Evolutionary conservation across 2,888 invertebrate genomes (phyloP).

Genomic region (Calephelis perditalis): DNA sequence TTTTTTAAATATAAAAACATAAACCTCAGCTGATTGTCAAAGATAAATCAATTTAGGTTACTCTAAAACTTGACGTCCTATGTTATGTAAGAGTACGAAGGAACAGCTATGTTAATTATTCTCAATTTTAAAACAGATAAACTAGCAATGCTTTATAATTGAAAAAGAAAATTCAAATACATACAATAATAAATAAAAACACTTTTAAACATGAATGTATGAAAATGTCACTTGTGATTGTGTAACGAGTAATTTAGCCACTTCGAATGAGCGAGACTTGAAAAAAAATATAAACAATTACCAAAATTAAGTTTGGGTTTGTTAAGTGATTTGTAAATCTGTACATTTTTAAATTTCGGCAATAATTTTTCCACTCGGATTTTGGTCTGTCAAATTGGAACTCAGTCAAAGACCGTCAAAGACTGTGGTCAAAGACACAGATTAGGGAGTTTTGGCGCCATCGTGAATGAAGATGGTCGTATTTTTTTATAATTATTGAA

Average conservation of each 20-base stretch:
- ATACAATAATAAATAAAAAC: not conserved
- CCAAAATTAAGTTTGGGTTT: slow-evolving; percentile 63
- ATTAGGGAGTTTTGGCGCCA: no score
- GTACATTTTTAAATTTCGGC: slow-evolving; percentile 66
- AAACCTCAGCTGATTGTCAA: slow-evolving; percentile 22
- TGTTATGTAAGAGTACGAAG: slow-evolving; percentile 68
- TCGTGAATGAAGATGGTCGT: no score
- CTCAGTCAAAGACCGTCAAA: slow-evolving; percentile 19
- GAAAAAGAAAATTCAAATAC: not conserved
- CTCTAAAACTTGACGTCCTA: slow-evolving; percentile 54
- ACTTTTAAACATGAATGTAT: slow-evolving; percentile 1
- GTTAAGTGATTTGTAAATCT: slow-evolving; percentile 65
- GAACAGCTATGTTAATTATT: slow-evolving; percentile 21
- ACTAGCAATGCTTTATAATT: not conserved
- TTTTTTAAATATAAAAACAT: not conserved
- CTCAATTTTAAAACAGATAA: not conserved
- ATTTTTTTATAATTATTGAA: no score
- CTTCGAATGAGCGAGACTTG: not conserved
- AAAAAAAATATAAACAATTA: slow-evolving; percentile 38
- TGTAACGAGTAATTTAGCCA: not conserved
- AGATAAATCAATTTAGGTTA: slow-evolving; percentile 48
- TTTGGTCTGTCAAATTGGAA: slow-evolving; percentile 62
- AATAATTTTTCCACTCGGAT: slow-evolving; percentile 47
- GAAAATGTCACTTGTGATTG: no score
- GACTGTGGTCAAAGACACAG: not conserved